Evolutionary conservation across 2,797 vertebrate genomes (phyloP).

Genomic region (Lophotriccus pileatus): DNA sequence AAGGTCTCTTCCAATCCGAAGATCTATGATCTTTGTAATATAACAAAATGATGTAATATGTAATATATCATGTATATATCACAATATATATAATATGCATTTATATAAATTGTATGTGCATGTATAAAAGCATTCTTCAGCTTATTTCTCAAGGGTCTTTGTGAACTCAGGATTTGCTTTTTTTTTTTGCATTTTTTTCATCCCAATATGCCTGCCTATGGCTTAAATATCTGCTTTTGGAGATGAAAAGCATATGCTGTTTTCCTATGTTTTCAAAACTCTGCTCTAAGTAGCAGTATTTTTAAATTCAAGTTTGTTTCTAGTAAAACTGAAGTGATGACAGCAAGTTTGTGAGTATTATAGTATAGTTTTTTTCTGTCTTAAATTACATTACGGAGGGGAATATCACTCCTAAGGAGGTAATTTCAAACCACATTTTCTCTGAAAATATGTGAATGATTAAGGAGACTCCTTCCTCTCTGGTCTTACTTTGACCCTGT

Average conservation of each 20-base stretch:
- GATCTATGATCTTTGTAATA: background rate
- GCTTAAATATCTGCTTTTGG: background rate
- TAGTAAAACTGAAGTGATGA: background rate
- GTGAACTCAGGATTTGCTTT: background rate
- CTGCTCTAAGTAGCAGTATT: background rate
- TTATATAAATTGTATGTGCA: background rate
- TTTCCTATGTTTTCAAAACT: background rate
- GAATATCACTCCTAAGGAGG: background rate
- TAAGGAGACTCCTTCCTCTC: background rate
- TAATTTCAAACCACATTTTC: background rate
- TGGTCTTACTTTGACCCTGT: background rate
- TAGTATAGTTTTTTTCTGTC: background rate
- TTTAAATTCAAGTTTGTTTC: background rate
- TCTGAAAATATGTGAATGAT: background rate
- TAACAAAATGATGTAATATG: background rate
- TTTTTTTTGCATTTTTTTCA: background rate
- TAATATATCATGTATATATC: background rate
- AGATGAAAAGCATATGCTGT: background rate
- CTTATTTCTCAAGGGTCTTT: background rate
- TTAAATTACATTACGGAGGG: background rate
- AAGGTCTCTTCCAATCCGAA: background rate
- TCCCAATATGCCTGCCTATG: background rate
- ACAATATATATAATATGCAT: background rate
- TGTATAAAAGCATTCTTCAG: background rate
- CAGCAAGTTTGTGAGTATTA: background rate